phyloP scores from a whole-genome alignment of 2,888 invertebrate species.

The Sphaerophoria rueppellii region DNA sequence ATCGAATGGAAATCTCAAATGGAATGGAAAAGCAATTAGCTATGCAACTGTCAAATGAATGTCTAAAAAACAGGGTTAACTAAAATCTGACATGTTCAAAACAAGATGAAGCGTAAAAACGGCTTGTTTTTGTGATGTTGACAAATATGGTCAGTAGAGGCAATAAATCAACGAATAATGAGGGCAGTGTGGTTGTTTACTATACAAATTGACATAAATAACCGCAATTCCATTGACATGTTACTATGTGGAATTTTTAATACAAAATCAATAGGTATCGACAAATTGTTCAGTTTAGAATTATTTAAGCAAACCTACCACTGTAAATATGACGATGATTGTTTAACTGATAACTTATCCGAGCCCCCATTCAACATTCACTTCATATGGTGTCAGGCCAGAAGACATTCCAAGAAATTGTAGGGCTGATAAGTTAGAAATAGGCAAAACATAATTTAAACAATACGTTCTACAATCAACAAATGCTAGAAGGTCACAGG shows the following conservation, averaged over 20 bases:
- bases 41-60: constrained; percentile 39
- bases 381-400: too few relatives aligned
- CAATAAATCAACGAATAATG: constrained; percentile 26
- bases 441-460: too few relatives aligned
- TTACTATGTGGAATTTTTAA: not conserved
- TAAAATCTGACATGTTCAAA: not conserved
- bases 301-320: too few relatives aligned
- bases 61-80: constrained; percentile 21
- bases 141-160: constrained; percentile 3
- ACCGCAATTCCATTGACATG: not conserved
- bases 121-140: not conserved
- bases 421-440: too few relatives aligned
- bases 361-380: too few relatives aligned
- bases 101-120: not conserved
- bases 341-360: too few relatives aligned
- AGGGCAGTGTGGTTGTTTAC: constrained; percentile 32
- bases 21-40: constrained; percentile 24
- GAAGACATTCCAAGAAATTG: too few relatives aligned
- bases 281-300: not conserved
- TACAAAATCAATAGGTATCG: not conserved
- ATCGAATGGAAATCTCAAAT: constrained; percentile 12
- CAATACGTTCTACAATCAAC: too few relatives aligned
- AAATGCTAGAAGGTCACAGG: too few relatives aligned
- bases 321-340: too few relatives aligned
- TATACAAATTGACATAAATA: constrained; percentile 25